Percentiles rank a stretch among this genome's conserved stretches.
Conservation (phyloP, 35 echinoderm and acorn worm species). For the Amphiura filiformis region DNA sequence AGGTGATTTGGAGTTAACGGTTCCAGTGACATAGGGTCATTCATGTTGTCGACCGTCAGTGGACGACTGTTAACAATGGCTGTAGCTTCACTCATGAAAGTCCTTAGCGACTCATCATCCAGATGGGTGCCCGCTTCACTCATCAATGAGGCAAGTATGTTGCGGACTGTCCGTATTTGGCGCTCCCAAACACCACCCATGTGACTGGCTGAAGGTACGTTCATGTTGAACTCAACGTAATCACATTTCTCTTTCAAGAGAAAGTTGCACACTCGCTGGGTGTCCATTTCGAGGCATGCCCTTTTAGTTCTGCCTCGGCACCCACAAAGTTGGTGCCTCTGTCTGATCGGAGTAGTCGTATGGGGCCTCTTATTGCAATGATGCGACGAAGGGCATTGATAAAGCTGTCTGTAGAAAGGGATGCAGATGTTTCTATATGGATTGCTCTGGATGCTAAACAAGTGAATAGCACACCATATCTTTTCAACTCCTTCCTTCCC, state of each 20-base stretch:
- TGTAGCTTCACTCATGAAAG: constrained; percentile 70
- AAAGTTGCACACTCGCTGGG: constrained; percentile 9
- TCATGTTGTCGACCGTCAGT: constrained; percentile 30
- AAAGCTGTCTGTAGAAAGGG: constrained; percentile 59
- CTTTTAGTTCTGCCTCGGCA: constrained; percentile 42
- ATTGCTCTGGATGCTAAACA: constrained; percentile 54
- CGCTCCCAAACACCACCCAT: constrained; percentile 59
- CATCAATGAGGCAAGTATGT: constrained; percentile 38
- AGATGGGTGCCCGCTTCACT: constrained; percentile 35
- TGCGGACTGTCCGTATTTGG: constrained; percentile 42
- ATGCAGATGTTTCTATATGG: constrained; percentile 54
- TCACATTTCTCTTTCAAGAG: constrained; percentile 51
- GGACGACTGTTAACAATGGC: constrained; percentile 72
- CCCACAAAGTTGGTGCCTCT: constrained; percentile 74
- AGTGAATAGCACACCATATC: constrained; percentile 62
- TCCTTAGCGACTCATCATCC: constrained; percentile 54
- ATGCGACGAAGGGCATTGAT: constrained; percentile 55
- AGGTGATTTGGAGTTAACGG: constrained; percentile 82
- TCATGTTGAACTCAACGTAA: constrained; percentile 55
- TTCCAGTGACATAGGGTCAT: constrained; percentile 47
- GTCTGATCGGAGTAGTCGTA: constrained; percentile 39
- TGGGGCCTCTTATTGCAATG: constrained; percentile 45
- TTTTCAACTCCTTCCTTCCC: constrained; percentile 49
- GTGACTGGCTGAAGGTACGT: constrained; percentile 63
- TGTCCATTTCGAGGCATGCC: too few species aligned